phyloP scores from a whole-genome alignment of 2,113 vertebrate genomes.

The Malurus alboscapulatus region DNA sequence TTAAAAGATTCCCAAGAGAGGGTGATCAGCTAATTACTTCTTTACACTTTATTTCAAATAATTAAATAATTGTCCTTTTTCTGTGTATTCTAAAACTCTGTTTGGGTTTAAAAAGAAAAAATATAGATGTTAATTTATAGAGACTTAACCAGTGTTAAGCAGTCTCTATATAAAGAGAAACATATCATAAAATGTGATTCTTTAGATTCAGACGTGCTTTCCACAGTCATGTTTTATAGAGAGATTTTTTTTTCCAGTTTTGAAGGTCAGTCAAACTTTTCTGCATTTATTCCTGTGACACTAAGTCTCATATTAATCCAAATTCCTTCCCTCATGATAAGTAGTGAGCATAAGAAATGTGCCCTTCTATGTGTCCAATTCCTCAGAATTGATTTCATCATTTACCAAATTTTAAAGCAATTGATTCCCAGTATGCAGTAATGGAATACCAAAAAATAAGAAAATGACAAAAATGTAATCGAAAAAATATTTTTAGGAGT shows the following conservation, averaged over 20 bases:
- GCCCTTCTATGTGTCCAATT: background rate
- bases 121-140: background rate
- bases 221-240: fast-evolving
- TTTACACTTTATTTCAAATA: background rate
- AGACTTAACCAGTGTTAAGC: background rate
- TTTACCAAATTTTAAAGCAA: background rate
- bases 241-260: background rate
- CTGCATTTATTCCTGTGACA: background rate
- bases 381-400: background rate
- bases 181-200: background rate
- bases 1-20: background rate
- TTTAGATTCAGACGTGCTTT: background rate
- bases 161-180: background rate
- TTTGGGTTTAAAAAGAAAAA: background rate
- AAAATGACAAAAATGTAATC: background rate
- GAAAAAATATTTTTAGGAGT: background rate
- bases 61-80: background rate
- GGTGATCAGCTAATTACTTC: background rate
- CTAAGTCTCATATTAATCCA: background rate
- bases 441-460: background rate
- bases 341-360: background rate
- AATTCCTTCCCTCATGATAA: background rate
- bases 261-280: background rate
- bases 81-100: background rate
- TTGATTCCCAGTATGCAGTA: background rate